Evolutionary conservation across 2,888 invertebrate species (phyloP).

Genomic region (Phyllotreta striolata): DNA sequence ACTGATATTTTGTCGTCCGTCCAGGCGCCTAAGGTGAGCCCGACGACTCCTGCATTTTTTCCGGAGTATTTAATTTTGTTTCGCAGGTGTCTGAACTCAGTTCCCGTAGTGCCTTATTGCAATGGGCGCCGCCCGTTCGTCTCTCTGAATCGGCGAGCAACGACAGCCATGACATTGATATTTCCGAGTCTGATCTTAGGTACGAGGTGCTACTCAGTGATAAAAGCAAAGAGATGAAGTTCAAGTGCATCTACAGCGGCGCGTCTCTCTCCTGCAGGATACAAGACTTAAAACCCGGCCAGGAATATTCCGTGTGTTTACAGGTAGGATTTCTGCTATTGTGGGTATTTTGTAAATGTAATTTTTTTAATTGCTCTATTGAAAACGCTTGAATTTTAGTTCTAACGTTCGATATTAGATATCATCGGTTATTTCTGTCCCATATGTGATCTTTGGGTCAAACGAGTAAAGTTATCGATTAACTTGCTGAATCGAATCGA

Average conservation of each 20-base stretch:
- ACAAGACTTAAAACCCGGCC: conserved; percentile 86
- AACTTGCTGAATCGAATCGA: too few species aligned
- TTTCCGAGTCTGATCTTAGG: conserved; percentile 72
- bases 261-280: conserved; percentile 79
- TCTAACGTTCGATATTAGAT: too few species aligned
- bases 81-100: conserved; percentile 82
- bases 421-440: too few species aligned
- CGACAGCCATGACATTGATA: conserved; percentile 63
- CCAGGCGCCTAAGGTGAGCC: conserved; percentile 74
- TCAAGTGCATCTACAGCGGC: conserved; percentile 85
- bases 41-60: background rate
- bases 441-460: too few species aligned
- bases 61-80: conserved; percentile 23
- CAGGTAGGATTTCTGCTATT: conserved; percentile 57
- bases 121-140: conserved; percentile 76
- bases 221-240: conserved; percentile 80
- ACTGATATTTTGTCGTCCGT: conserved; percentile 78
- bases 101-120: conserved; percentile 83
- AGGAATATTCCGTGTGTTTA: conserved; percentile 84
- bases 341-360: background rate
- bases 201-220: conserved; percentile 86
- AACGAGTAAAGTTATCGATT: too few species aligned
- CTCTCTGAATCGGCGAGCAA: conserved; percentile 62
- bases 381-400: background rate
- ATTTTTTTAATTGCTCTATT: background rate